Evolutionary conservation across 2,888 invertebrate genomes (phyloP).

Genomic region (Agrochola macilenta): DNA sequence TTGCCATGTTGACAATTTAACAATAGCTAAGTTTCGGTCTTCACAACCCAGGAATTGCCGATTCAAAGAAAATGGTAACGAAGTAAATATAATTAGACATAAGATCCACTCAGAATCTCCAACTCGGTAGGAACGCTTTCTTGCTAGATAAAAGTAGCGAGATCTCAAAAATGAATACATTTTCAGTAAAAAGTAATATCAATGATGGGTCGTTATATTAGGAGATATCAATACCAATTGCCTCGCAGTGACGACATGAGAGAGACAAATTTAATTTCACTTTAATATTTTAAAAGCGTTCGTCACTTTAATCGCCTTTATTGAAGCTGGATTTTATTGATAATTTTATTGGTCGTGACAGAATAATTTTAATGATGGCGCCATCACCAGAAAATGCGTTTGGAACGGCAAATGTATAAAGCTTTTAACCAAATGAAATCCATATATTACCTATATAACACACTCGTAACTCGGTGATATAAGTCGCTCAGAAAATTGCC

Average conservation of each 20-base stretch:
- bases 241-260: conserved; percentile 34
- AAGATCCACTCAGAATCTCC: conserved; percentile 3
- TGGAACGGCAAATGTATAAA: conserved; percentile 84
- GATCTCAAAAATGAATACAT: conserved; percentile 2
- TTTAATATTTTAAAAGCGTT: conserved; percentile 70
- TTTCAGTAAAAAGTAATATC: conserved; percentile 10
- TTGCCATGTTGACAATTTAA: too few species aligned
- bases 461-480: conserved; percentile 85
- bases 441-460: conserved; percentile 87
- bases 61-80: neutral
- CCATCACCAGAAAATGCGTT: conserved; percentile 81
- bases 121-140: neutral
- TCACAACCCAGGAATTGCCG: neutral
- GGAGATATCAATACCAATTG: conserved; percentile 58
- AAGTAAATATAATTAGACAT: neutral
- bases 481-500: conserved; percentile 85
- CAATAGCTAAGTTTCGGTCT: neutral
- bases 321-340: conserved; percentile 76
- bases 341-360: conserved; percentile 78
- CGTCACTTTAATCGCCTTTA: conserved; percentile 71
- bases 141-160: conserved; percentile 13
- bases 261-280: conserved; percentile 60
- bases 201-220: conserved; percentile 27
- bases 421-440: conserved; percentile 89
- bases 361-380: conserved; percentile 84